Conservation (phyloP, 1,140 invertebrate species). For the Acarapis woodi region DNA sequence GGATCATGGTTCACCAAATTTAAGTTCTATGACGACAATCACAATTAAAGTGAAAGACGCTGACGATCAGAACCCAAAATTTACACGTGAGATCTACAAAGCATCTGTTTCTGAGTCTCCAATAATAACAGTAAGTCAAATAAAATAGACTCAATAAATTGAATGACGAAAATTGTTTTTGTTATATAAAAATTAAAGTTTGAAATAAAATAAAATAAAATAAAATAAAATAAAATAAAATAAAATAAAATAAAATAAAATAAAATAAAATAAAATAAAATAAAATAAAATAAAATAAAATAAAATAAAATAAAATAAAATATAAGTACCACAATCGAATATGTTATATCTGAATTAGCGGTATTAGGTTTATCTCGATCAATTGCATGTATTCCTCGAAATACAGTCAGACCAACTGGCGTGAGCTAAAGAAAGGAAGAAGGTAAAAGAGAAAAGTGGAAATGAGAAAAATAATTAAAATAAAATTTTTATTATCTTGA, state of each 20-base stretch:
- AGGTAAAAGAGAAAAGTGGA: not conserved
- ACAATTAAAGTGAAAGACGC: constrained; percentile 47
- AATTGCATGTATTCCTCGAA: constrained; percentile 40
- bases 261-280: too few species aligned
- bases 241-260: too few species aligned
- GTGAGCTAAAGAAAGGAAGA: constrained; percentile 29
- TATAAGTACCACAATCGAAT: constrained; percentile 39
- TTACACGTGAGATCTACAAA: constrained; percentile 41
- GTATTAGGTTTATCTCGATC: constrained; percentile 60
- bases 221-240: too few species aligned
- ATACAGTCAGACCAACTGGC: constrained; percentile 49
- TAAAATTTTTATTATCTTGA: not conserved
- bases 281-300: too few species aligned
- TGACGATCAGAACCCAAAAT: constrained; percentile 55
- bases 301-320: too few species aligned
- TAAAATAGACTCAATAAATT: too few species aligned
- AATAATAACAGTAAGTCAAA: constrained; percentile 14
- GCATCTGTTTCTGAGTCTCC: constrained; percentile 38
- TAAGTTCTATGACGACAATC: constrained; percentile 29
- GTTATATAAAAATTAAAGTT: not conserved
- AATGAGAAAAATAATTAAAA: not conserved
- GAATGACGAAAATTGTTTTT: not conserved
- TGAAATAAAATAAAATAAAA: not conserved
- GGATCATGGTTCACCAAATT: constrained; percentile 16
- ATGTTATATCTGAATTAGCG: constrained; percentile 57